Base-by-base conservation (phyloP, 2,888 invertebrate species). In the Idaea straminata region DNA sequence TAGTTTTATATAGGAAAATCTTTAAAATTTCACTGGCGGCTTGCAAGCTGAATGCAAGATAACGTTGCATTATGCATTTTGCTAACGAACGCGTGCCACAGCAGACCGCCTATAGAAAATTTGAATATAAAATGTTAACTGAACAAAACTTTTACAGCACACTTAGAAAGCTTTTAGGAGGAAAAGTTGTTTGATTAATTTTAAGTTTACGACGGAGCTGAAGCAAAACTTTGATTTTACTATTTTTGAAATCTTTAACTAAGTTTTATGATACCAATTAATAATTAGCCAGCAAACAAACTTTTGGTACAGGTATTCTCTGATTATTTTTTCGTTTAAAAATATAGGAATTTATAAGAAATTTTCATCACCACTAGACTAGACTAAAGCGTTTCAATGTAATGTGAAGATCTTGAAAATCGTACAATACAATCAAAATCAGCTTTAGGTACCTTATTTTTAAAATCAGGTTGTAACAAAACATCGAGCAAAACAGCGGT, bases 11-110 rank as follows among this genome's bases (percentile, higher is more conserved):
- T 13, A 47, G 47, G 6, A 7, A 47, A 47, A 47, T 47, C 47
- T 10, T 84, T 83, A 75, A 82, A 82, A 80, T 83, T 81, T 83
- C 81, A 83, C 84, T 84, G 83, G 83, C 81, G 78, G 77, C 78
- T 77, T 72, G 74, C 75, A 72, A 69, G 77, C 69, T 67, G 73
- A 72, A 76, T 74, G 74, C 69, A 69, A 72, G 78, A 84, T 84
- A 83, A 84, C 79, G 83, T 84, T 90, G 89, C 89, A 90, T 90
- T 85, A 90, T 90, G 88, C 88, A 90, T 89, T 87, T 85, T 72
- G 74, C 86, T 90, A 90, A 90, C 89, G 89, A 90, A 89, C 88
- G 85, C 84, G 83, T 85, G 81, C 85, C 74, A 66, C 65, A 75
- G 77, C 78, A 76, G 75, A 77, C 81, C 77, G 80, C 77, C 81